phyloP scores from a whole-genome alignment of 2,888 invertebrate species.

The Habroteleia sp. region DNA sequence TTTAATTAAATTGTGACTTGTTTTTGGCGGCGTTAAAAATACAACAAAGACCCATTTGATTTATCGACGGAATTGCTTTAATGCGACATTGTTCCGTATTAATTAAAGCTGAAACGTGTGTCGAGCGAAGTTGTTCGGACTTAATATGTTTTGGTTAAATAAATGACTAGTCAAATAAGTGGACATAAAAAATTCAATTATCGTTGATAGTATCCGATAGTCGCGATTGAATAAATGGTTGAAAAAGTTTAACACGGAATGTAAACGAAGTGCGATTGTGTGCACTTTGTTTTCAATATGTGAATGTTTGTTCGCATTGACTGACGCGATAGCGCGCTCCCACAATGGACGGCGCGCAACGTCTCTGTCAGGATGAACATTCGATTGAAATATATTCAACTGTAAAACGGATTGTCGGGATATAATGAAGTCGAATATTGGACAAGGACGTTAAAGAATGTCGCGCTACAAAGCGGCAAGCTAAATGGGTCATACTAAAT shows the following conservation, averaged over 20 bases:
- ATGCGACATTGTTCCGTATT: too few relatives aligned
- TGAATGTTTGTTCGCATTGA: constrained; percentile 34
- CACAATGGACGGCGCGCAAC: constrained; percentile 22
- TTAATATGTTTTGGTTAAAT: too few relatives aligned
- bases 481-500: constrained; percentile 33
- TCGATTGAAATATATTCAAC: constrained; percentile 55
- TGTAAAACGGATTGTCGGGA: constrained; percentile 41
- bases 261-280: constrained; percentile 39
- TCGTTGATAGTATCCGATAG: constrained; percentile 15
- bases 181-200: constrained; percentile 28
- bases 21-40: too few relatives aligned
- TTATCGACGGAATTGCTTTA: too few relatives aligned
- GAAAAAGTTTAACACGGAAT: constrained; percentile 20
- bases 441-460: constrained; percentile 50
- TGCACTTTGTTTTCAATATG: constrained; percentile 30
- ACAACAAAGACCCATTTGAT: too few relatives aligned
- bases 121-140: too few relatives aligned
- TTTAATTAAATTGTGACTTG: too few relatives aligned
- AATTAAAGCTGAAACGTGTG: too few relatives aligned
- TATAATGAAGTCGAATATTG: constrained; percentile 58
- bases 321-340: constrained; percentile 35
- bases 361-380: constrained; percentile 44
- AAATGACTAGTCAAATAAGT: constrained; percentile 7
- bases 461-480: constrained; percentile 11
- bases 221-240: constrained; percentile 7